Evolutionary conservation across 2,113 vertebrate species (phyloP).

Genomic region (Mola mola): DNA sequence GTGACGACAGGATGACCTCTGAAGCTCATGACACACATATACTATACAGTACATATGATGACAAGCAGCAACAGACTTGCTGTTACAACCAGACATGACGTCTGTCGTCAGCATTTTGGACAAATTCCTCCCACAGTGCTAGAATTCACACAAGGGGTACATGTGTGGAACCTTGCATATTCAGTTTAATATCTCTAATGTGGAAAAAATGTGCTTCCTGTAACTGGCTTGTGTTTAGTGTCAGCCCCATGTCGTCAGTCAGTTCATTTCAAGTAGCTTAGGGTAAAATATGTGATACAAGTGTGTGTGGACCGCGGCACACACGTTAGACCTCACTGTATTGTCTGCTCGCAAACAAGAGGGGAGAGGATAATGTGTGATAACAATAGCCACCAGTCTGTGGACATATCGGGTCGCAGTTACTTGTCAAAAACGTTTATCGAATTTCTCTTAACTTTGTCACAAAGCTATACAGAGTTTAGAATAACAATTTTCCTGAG

Average conservation of each 20-base stretch:
- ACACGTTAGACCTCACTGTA: too few relatives aligned
- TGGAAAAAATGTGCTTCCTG: conserved; percentile 26
- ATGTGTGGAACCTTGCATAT: conserved; percentile 11
- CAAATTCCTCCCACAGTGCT: conserved; percentile 60
- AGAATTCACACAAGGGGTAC: conserved; percentile 75
- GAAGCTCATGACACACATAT: conserved; percentile 21
- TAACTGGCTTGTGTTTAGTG: too few relatives aligned
- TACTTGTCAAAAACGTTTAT: not conserved
- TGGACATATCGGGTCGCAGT: too few relatives aligned
- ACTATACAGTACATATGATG: conserved; percentile 3
- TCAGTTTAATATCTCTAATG: conserved; percentile 27
- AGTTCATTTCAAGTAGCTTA: conserved; percentile 11
- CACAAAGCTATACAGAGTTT: conserved; percentile 30
- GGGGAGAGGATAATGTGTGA: too few relatives aligned
- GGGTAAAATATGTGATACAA: too few relatives aligned
- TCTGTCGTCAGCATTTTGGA: conserved; percentile 67
- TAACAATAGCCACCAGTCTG: too few relatives aligned
- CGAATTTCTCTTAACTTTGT: conserved; percentile 20
- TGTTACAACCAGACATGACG: conserved; percentile 42
- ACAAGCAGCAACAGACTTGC: conserved; percentile 32
- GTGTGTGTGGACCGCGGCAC: not conserved
- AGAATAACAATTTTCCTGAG: conserved; percentile 1
- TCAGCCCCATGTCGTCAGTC: too few relatives aligned
- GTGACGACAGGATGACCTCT: conserved; percentile 51
- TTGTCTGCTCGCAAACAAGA: too few relatives aligned